These are phyloP conservation scores for Heliothis subflexa DNA, from an alignment of 1,140 invertebrate species.

Conservation along the genomic window DNA sequence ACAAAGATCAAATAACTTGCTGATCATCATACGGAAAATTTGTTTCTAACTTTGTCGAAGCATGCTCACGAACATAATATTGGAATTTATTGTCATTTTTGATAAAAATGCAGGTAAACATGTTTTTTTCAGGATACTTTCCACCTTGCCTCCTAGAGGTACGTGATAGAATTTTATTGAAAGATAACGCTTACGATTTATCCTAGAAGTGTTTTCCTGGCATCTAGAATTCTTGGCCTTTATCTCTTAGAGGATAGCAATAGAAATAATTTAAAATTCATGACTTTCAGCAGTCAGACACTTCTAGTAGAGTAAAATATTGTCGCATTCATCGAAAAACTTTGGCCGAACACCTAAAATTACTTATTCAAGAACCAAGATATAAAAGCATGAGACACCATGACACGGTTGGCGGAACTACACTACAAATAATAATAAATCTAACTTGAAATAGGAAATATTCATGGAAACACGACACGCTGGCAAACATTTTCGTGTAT, in stretches of 20 bases:
- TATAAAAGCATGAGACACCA: neutral
- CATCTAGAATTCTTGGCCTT: neutral
- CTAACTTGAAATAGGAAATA: constrained; percentile 2
- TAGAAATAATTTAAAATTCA: neutral
- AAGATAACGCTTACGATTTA: neutral
- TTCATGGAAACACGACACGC: neutral
- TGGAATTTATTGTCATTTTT: constrained; percentile 2
- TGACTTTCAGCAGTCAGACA: neutral
- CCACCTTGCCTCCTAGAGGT: neutral
- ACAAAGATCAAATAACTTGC: no score
- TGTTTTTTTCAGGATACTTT: constrained; percentile 7
- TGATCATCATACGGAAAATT: no score
- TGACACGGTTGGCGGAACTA: neutral
- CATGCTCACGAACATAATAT: neutral
- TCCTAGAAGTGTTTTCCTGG: constrained; percentile 3
- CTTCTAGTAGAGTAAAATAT: no score
- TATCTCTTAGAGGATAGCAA: neutral
- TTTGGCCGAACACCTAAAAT: neutral
- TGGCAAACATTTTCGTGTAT: constrained; percentile 5
- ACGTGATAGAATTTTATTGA: constrained; percentile 17
- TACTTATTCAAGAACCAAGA: neutral
- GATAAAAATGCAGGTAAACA: constrained; percentile 25
- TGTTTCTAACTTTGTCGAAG: neutral
- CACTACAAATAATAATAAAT: neutral
- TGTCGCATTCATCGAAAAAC: neutral